These are phyloP conservation scores for Pseudomyrmex concolor DNA, from an alignment of 1,140 invertebrate genomes.

Conservation along the genomic window DNA sequence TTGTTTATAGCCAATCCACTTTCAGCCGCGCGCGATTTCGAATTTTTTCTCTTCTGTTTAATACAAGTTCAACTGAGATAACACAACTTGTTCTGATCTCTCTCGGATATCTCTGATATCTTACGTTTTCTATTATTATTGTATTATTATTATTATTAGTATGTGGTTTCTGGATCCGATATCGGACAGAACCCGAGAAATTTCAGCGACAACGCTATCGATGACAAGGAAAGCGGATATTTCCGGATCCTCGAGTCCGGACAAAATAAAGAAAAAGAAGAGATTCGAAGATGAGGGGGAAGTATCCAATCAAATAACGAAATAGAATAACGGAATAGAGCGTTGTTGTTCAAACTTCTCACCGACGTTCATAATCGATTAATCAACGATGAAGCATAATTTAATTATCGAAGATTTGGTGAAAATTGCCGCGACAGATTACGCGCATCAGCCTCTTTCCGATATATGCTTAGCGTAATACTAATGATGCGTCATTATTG, in stretches of 20 bases:
- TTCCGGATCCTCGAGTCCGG: constrained; percentile 37
- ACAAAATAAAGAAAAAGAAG: background rate
- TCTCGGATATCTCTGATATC: background rate
- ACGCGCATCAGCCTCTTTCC: background rate
- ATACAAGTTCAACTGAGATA: constrained; percentile 4
- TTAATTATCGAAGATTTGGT: constrained; percentile 67
- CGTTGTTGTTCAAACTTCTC: constrained; percentile 14
- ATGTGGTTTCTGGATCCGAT: constrained; percentile 5
- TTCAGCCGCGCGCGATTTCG: background rate
- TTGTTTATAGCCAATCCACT: background rate
- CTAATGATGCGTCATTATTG: background rate
- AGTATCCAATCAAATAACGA: background rate
- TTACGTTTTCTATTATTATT: background rate
- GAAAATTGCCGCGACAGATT: constrained; percentile 43
- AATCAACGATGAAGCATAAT: constrained; percentile 33
- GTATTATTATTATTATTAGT: constrained; percentile 11
- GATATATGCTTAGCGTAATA: constrained; percentile 1
- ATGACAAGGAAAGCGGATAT: constrained; percentile 40
- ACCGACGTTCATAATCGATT: constrained; percentile 29
- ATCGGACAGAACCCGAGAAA: background rate
- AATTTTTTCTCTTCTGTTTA: background rate
- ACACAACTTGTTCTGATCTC: background rate
- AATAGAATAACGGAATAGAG: constrained; percentile 31
- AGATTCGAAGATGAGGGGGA: background rate
- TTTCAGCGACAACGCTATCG: constrained; percentile 24